phyloP scores from a whole-genome alignment of 2,113 vertebrate species.

The Tonatia bakeri region DNA sequence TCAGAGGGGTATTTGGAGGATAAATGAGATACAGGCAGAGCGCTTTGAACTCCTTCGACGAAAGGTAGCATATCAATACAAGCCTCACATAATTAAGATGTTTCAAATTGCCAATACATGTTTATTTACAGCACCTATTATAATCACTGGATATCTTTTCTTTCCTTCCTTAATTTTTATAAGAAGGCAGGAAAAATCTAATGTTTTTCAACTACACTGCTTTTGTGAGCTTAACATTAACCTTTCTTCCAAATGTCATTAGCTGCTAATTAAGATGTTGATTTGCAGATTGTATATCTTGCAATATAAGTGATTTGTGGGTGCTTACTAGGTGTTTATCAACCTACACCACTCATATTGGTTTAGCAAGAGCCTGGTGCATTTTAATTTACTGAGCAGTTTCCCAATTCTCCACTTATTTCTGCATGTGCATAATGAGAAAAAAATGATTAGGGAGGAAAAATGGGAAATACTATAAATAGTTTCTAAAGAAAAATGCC shows the following conservation, averaged over 20 bases:
- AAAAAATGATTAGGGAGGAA: conserved; percentile 60
- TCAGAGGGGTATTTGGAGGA: conserved; percentile 58
- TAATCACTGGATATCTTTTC: conserved; percentile 21
- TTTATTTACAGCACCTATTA: conserved; percentile 51
- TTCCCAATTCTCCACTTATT: conserved; percentile 73
- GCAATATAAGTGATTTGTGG: conserved; percentile 78
- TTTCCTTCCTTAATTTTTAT: conserved; percentile 47
- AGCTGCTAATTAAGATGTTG: conserved; percentile 84
- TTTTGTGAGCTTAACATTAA: conserved; percentile 74
- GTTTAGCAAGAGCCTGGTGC: conserved; percentile 71
- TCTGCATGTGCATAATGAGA: conserved; percentile 62
- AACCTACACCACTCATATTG: conserved; percentile 75
- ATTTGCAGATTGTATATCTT: conserved; percentile 79
- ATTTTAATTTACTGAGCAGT: conserved; percentile 76
- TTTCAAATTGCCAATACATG: conserved; percentile 54
- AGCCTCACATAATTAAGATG: conserved; percentile 57
- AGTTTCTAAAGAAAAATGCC: conserved; percentile 59
- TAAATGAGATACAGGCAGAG: conserved; percentile 40
- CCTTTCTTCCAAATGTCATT: conserved; percentile 81
- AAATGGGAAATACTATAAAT: conserved; percentile 65
- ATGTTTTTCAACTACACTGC: conserved; percentile 62
- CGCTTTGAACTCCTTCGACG: conserved; percentile 49
- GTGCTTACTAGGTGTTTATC: conserved; percentile 80
- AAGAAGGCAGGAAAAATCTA: conserved; percentile 46
- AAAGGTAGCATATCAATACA: conserved; percentile 57